These are phyloP conservation scores for Drosophila nannoptera DNA, from an alignment of 1,140 invertebrate species.

Conservation along the genomic window DNA sequence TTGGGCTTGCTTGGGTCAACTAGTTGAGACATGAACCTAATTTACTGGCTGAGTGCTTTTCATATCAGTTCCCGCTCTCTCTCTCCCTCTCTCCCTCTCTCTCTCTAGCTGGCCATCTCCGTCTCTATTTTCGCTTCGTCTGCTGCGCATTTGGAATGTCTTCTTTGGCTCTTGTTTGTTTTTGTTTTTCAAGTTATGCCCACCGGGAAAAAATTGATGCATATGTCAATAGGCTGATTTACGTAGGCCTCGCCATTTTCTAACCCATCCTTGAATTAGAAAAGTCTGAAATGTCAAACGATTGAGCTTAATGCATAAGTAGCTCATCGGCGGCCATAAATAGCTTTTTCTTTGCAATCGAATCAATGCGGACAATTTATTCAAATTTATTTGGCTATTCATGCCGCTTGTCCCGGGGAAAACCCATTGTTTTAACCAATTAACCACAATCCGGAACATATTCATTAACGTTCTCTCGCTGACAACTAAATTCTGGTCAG, in stretches of 20 bases:
- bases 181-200: conserved; percentile 24
- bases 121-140: neutral
- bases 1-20: conserved; percentile 69
- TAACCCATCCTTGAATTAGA: conserved; percentile 6
- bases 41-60: conserved; percentile 75
- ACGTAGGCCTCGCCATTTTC: conserved; percentile 13
- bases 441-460: conserved; percentile 1
- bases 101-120: neutral
- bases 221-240: conserved; percentile 41
- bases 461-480: conserved; percentile 30
- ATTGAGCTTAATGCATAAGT: neutral
- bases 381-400: too few relatives aligned
- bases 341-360: too few relatives aligned
- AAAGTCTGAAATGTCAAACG: neutral
- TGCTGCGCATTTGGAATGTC: conserved; percentile 56
- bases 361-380: too few relatives aligned
- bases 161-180: conserved; percentile 62
- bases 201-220: conserved; percentile 35
- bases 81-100: neutral
- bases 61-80: conserved; percentile 36
- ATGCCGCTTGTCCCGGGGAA: too few relatives aligned
- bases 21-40: conserved; percentile 77
- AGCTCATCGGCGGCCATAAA: neutral
- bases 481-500: conserved; percentile 25
- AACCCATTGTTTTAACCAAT: neutral